Evolutionary conservation across 1,140 invertebrate species (phyloP), one percentile per base, ranked within the genome.

Genomic region (Apis florea): DNA sequence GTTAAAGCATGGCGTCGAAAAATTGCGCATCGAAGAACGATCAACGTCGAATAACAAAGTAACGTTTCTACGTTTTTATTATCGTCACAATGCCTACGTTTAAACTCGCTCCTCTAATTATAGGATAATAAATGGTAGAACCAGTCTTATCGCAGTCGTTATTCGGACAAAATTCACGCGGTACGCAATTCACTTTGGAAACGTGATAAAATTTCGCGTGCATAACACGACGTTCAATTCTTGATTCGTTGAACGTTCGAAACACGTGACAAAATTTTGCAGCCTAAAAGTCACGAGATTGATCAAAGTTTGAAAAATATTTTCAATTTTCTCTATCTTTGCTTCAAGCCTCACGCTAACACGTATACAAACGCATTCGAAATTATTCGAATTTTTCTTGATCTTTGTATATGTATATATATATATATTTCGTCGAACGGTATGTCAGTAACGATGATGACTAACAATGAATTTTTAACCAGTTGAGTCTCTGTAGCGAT

Each of bases 131-230:
- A 71, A 82, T 85, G 56, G 71, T 69, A 54, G 61, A 74, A 80
- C 81, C 84, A 86, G 85, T 86, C 76, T 87, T 83, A 54, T 77
- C 61, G 24, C 58, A 53, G 64, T 83, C 51, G 40, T 82, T 72
- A 31, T 58, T 67, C 51, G 54, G 53, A 54, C 69, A 71, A 53
- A 12, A 31, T 54, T 40, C 53, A 12, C 53, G 21, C 21, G 19
- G 15, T 40, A 26, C 24, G 9, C 40, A 9, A 56, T 19, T 72
- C 6, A n/a, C 53, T 47, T 24, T 40, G n/a, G 4, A 17, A 59
- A 47, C 21, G 21, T 47, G 12, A 49, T 5, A 47, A 24, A 40
- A 51, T 24, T 68, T 21, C 15, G 51, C 3, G 51, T 15, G 2
- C 10, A 53, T 53, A 59, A 59, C 13, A 59, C 54, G n/a, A 21